phyloP scores from a whole-genome alignment of 2,113 vertebrate genomes.

The Callospermophilus lateralis region DNA sequence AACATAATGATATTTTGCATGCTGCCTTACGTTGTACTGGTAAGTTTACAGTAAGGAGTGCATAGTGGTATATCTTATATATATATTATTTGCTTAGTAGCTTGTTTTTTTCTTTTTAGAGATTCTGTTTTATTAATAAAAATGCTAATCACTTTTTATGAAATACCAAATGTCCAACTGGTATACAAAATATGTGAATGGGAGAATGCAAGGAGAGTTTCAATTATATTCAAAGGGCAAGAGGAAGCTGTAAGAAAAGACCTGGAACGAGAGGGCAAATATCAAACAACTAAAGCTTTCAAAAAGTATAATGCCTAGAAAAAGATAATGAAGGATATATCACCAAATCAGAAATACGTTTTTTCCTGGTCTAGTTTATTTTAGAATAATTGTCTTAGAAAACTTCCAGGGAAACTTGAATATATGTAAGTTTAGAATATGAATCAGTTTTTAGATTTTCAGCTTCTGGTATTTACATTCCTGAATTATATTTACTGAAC shows the following conservation, averaged over 20 bases:
- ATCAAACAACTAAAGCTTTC: not conserved
- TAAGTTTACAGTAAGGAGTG: not conserved
- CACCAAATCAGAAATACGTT: not conserved
- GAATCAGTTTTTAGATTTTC: not conserved
- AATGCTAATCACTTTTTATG: not conserved
- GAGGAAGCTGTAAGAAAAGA: not conserved
- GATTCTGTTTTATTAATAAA: not conserved
- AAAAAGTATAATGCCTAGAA: no score
- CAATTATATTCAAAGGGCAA: not conserved
- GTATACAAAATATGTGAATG: not conserved
- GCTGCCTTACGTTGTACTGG: not conserved
- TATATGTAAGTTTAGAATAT: not conserved
- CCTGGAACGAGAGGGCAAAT: not conserved
- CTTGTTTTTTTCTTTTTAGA: not conserved
- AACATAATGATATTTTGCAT: not conserved
- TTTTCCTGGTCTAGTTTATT: not conserved
- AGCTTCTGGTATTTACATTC: not conserved
- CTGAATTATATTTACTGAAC: not conserved
- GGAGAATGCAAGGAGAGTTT: not conserved
- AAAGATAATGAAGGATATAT: not conserved
- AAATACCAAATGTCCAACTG: not conserved
- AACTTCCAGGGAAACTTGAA: not conserved
- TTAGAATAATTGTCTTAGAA: not conserved
- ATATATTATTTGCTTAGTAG: not conserved
- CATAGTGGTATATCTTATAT: not conserved